Percentiles rank a stretch among this genome's conserved stretches.
Evolutionary conservation across 1,140 invertebrate genomes (phyloP).

Genomic region (Platyscapa corneri): DNA sequence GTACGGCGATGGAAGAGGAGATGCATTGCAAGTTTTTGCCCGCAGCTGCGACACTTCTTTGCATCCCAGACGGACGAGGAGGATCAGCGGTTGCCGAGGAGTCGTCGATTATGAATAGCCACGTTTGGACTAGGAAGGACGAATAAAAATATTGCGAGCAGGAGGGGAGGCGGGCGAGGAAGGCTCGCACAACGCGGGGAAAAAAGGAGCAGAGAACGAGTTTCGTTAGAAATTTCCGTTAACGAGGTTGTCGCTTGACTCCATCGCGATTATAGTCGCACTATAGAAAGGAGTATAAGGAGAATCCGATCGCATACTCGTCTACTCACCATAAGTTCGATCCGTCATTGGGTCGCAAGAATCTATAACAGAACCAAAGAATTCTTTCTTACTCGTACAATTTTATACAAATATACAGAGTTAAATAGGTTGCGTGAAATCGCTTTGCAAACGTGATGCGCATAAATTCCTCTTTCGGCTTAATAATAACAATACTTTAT

Average conservation of each 20-base stretch:
- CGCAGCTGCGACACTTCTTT: background rate
- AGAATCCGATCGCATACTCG: background rate
- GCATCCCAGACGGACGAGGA: background rate
- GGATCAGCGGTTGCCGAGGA: background rate
- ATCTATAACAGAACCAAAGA: constrained; percentile 63
- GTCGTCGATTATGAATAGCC: constrained; percentile 44
- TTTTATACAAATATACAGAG: too few relatives aligned
- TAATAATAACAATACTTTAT: too few relatives aligned
- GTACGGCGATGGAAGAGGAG: background rate
- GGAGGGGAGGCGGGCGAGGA: background rate
- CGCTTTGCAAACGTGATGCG: too few relatives aligned
- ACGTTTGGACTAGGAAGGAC: background rate
- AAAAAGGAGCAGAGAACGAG: background rate
- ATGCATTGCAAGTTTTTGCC: constrained; percentile 34
- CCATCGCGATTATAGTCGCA: background rate
- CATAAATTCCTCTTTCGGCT: too few relatives aligned
- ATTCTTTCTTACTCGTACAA: background rate
- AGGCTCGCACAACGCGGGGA: background rate
- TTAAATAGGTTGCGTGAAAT: too few relatives aligned
- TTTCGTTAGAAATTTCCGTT: constrained; percentile 35
- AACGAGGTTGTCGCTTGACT: background rate
- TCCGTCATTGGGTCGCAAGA: constrained; percentile 66
- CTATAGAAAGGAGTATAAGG: background rate
- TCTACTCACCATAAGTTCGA: constrained; percentile 68
- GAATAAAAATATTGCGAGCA: background rate